A percentile compares a stretch with the other conserved stretches of the same genome.
These are phyloP conservation scores for Lepus townsendii DNA, from an alignment of 2,797 vertebrate genomes.

Conservation along the genomic window DNA sequence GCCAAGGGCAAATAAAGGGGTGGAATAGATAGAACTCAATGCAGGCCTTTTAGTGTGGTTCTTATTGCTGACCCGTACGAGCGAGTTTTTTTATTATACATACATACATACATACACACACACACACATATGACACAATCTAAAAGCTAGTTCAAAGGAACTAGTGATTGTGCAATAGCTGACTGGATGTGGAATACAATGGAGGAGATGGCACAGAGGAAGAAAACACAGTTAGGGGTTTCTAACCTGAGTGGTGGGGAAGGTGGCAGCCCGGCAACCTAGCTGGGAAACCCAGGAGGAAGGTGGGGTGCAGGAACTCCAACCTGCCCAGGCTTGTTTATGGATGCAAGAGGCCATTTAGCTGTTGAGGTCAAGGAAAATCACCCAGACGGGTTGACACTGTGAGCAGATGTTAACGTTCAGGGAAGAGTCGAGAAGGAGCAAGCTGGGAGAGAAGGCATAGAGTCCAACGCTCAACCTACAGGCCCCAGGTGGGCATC, in stretches of 20 bases:
- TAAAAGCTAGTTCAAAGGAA: not conserved
- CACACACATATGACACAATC: not conserved
- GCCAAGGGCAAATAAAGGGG: too few relatives aligned
- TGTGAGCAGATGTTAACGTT: not conserved
- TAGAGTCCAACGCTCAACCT: not conserved
- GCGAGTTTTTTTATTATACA: not conserved
- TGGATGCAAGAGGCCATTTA: not conserved
- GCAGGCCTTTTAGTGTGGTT: not conserved
- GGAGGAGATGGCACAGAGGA: not conserved
- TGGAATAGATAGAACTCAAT: not conserved
- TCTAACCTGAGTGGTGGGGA: not conserved
- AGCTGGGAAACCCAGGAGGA: not conserved
- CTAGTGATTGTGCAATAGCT: not conserved
- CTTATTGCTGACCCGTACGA: not conserved
- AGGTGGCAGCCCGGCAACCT: not conserved
- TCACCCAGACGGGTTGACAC: not conserved
- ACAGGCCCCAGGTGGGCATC: not conserved
- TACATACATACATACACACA: not conserved
- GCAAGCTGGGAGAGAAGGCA: not conserved
- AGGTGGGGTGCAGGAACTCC: rapidly evolving
- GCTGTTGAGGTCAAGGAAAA: not conserved
- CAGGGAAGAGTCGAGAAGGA: not conserved
- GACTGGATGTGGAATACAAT: not conserved
- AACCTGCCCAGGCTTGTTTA: not conserved
- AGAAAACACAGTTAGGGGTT: not conserved